A percentile compares a stretch with the other conserved stretches of the same genome.
Conservation (phyloP, 1,140 invertebrate species). For the Eumaeus atala region DNA sequence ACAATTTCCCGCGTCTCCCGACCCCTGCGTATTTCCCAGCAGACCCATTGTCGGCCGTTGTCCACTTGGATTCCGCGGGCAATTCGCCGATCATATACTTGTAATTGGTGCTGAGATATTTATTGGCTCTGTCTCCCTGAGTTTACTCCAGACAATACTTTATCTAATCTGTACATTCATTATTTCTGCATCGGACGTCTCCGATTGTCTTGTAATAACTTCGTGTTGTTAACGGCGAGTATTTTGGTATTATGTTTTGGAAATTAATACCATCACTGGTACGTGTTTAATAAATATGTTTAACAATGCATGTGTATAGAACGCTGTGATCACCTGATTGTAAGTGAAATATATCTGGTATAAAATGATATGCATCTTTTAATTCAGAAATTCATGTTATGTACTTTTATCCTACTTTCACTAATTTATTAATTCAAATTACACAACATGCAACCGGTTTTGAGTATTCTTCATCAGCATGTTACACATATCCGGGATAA, state of each 20-base stretch:
- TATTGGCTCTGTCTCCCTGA: slow-evolving; percentile 29
- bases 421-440: too few species aligned
- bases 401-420: too few species aligned
- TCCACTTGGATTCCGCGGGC: slow-evolving; percentile 22
- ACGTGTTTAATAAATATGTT: too few species aligned
- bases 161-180: slow-evolving; percentile 35
- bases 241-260: slow-evolving; percentile 1
- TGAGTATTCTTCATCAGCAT: too few species aligned
- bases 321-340: too few species aligned
- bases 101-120: slow-evolving; percentile 36
- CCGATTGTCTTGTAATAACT: slow-evolving; percentile 5
- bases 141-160: slow-evolving; percentile 24
- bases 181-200: slow-evolving; percentile 29
- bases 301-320: too few species aligned
- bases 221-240: not conserved
- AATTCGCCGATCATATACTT: slow-evolving; percentile 33
- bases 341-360: too few species aligned
- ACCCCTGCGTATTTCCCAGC: slow-evolving; percentile 30
- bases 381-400: too few species aligned
- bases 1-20: slow-evolving; percentile 18
- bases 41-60: slow-evolving; percentile 27
- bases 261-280: too few species aligned
- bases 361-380: too few species aligned
- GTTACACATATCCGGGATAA: too few species aligned
- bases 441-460: too few species aligned